These are phyloP conservation scores for Phaethon lepturus DNA, from an alignment of 2,113 vertebrate genomes.

Conservation along the genomic window DNA sequence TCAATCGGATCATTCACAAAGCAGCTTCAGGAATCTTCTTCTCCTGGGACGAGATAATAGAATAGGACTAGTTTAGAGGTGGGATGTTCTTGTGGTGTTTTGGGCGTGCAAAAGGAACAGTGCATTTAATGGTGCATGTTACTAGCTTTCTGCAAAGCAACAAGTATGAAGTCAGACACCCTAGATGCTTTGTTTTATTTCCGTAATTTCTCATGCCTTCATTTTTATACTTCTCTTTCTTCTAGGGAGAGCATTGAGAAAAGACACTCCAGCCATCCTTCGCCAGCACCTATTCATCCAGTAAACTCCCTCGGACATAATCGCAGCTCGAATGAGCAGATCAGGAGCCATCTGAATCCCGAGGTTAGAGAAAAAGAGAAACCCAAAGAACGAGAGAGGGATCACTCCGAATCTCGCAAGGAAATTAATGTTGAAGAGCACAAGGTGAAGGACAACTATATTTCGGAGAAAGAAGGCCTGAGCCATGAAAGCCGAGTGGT, in stretches of 20 bases:
- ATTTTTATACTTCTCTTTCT: conserved; percentile 15
- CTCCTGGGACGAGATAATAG: not conserved
- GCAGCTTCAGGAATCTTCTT: not conserved
- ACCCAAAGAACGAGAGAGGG: conserved; percentile 85
- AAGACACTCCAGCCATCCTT: conserved; percentile 90
- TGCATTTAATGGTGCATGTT: not conserved
- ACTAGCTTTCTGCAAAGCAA: not conserved
- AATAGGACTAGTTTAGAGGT: not conserved
- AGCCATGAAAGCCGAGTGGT: conserved; percentile 81
- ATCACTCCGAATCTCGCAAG: conserved; percentile 89
- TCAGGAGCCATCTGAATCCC: conserved; percentile 81
- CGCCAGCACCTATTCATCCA: conserved; percentile 88
- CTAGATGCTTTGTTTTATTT: not conserved
- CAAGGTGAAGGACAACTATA: conserved; percentile 90
- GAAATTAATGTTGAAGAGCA: conserved; percentile 87
- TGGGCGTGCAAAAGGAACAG: not conserved
- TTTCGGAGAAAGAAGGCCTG: conserved; percentile 86
- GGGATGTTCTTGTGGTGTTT: not conserved
- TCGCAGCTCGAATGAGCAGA: conserved; percentile 84
- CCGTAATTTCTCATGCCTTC: conserved; percentile 7
- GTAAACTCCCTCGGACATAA: conserved; percentile 84
- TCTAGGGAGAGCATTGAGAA: conserved; percentile 91
- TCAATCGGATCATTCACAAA: not conserved
- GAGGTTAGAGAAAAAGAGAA: conserved; percentile 91
- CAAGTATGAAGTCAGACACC: not conserved